phyloP scores from a whole-genome alignment of 2,888 invertebrate species.

The Phragmatobia fuliginosa region DNA sequence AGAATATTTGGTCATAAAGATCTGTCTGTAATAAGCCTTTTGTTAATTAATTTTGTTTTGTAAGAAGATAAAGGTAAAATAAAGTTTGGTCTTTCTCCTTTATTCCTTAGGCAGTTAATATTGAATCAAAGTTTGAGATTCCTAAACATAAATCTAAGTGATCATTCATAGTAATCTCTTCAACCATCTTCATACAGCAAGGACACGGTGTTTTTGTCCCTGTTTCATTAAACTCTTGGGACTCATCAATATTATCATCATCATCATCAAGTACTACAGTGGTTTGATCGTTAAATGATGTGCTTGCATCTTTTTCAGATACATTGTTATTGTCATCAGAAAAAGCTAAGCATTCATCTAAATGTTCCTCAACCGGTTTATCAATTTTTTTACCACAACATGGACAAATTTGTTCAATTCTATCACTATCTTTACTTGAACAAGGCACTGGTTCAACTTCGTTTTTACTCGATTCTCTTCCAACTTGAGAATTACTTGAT shows the following conservation, averaged over 20 bases:
- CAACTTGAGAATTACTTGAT: slow-evolving; percentile 9
- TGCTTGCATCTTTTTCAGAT: slow-evolving; percentile 65
- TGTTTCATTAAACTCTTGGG: slow-evolving; percentile 73
- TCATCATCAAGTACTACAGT: slow-evolving; percentile 67
- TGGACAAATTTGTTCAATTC: slow-evolving; percentile 68
- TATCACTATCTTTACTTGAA: slow-evolving; percentile 44
- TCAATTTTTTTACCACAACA: slow-evolving; percentile 72
- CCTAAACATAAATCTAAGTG: slow-evolving; percentile 84
- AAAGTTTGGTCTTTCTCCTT: background rate
- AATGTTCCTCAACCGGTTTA: slow-evolving; percentile 74
- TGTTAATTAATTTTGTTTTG: too few species aligned
- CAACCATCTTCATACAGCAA: slow-evolving; percentile 85
- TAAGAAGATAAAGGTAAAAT: too few species aligned
- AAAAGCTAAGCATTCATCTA: slow-evolving; percentile 83
- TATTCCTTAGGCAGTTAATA: background rate
- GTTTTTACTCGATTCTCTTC: slow-evolving; percentile 52
- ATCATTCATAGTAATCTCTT: slow-evolving; percentile 83
- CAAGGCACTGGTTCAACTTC: slow-evolving; percentile 41
- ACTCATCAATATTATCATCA: slow-evolving; percentile 71
- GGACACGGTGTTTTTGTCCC: slow-evolving; percentile 87
- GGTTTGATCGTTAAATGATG: slow-evolving; percentile 56
- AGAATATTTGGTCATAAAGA: background rate
- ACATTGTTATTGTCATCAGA: slow-evolving; percentile 78
- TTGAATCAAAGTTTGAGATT: background rate
- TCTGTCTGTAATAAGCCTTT: too few species aligned